Evolutionary conservation across 2,113 vertebrate species (phyloP).

Genomic region (Oreochromis niloticus): DNA sequence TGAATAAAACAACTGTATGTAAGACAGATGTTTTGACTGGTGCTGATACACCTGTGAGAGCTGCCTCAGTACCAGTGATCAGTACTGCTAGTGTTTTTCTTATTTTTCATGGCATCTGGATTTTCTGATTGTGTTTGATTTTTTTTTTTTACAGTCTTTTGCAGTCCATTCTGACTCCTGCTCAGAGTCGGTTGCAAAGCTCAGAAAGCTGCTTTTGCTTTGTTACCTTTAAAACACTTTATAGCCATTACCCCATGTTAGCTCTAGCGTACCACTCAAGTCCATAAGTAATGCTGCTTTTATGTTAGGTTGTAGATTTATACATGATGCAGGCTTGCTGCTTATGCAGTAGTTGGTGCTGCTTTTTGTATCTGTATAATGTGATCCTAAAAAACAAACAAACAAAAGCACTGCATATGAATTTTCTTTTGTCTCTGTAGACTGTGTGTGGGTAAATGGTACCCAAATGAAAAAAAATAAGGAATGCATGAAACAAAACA

Average conservation of each 20-base stretch:
- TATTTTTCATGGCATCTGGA: background rate
- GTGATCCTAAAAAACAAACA: background rate
- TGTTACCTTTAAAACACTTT: slow-evolving; percentile 19
- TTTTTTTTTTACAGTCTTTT: background rate
- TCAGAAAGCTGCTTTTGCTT: background rate
- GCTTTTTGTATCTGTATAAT: background rate
- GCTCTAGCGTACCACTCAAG: background rate
- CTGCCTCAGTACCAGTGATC: background rate
- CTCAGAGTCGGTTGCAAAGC: background rate
- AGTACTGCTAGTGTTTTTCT: background rate
- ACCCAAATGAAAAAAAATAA: accelerated
- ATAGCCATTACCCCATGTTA: background rate
- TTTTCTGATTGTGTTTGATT: background rate
- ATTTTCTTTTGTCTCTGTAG: background rate
- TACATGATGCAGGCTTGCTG: background rate
- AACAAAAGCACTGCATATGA: background rate
- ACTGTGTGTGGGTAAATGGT: background rate
- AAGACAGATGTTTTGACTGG: slow-evolving; percentile 20
- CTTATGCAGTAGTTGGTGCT: background rate
- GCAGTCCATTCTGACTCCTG: background rate
- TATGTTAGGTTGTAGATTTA: background rate
- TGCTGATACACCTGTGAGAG: slow-evolving; percentile 15
- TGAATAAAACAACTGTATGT: background rate
- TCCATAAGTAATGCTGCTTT: background rate
- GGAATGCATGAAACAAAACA: background rate